Evolutionary conservation across 2,888 invertebrate species (phyloP).

Genomic region (Heliconius aoede): DNA sequence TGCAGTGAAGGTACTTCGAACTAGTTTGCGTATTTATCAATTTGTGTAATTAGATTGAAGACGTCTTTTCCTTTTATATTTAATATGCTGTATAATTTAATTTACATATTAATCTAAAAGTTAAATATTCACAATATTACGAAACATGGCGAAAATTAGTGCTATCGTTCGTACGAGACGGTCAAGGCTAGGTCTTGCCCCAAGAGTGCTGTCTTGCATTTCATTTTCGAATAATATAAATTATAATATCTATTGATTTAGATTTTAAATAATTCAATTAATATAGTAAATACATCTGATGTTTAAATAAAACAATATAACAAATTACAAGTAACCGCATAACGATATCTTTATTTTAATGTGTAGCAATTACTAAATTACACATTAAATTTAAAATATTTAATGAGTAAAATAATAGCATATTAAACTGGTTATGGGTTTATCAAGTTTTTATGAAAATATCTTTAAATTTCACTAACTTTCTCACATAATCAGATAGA

Average conservation of each 20-base stretch:
- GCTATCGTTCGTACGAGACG: not conserved
- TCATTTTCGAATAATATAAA: slow-evolving; percentile 4
- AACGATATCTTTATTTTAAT: not conserved
- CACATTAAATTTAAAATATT: not conserved
- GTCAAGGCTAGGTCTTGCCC: slow-evolving; percentile 26
- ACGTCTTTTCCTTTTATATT: not conserved
- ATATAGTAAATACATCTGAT: not conserved
- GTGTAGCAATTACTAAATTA: not conserved
- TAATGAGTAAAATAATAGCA: no score
- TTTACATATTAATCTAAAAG: not conserved
- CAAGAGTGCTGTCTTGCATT: slow-evolving; percentile 10
- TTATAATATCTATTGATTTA: slow-evolving; percentile 1
- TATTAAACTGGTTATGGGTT: no score
- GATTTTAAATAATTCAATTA: not conserved
- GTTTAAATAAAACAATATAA: not conserved
- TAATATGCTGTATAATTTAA: not conserved
- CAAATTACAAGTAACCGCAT: not conserved
- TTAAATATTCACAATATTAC: not conserved
- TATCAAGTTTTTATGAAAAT: no score
- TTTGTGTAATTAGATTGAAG: slow-evolving; percentile 9
- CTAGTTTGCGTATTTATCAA: slow-evolving; percentile 8
- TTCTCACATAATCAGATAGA: no score
- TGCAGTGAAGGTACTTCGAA: slow-evolving; percentile 19
- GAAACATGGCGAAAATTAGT: slow-evolving; percentile 8
- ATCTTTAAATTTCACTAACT: no score